phyloP scores from a whole-genome alignment of 2,797 vertebrate genomes.

The Myotis pilosus region DNA sequence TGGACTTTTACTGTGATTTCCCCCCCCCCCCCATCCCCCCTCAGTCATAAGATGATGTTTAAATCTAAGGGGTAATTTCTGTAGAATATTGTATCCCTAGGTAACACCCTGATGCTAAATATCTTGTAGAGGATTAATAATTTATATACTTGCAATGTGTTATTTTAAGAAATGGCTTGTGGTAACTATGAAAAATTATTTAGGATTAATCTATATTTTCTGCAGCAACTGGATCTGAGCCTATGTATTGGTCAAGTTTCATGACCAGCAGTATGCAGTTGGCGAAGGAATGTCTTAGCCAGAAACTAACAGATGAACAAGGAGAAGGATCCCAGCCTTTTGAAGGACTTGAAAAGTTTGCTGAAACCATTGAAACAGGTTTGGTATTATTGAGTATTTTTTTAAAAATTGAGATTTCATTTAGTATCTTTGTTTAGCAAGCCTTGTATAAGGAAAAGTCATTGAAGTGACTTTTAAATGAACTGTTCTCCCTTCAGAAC shows the following conservation, averaged over 20 bases:
- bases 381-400: conserved; percentile 58
- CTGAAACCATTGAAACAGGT: conserved; percentile 99
- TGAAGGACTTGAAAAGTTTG: conserved; percentile 98
- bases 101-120: neutral
- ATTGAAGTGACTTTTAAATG: neutral
- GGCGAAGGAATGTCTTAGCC: conserved; percentile 98
- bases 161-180: conserved; percentile 17
- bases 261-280: conserved; percentile 99
- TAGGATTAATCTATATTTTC: conserved; percentile 49
- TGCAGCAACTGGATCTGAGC: conserved; percentile 93
- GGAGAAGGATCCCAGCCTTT: conserved; percentile 96
- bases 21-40: neutral
- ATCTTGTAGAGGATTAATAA: neutral
- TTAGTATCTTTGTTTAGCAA: neutral
- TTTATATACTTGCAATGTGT: neutral
- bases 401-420: neutral
- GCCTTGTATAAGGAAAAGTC: neutral
- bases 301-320: conserved; percentile 96
- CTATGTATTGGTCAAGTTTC: conserved; percentile 99
- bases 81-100: neutral
- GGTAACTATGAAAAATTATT: neutral
- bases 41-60: neutral
- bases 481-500: neutral
- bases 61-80: conserved; percentile 36
- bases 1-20: neutral